phyloP scores from a whole-genome alignment of 2,113 vertebrate species.

The Ivindomyrus marchei region DNA sequence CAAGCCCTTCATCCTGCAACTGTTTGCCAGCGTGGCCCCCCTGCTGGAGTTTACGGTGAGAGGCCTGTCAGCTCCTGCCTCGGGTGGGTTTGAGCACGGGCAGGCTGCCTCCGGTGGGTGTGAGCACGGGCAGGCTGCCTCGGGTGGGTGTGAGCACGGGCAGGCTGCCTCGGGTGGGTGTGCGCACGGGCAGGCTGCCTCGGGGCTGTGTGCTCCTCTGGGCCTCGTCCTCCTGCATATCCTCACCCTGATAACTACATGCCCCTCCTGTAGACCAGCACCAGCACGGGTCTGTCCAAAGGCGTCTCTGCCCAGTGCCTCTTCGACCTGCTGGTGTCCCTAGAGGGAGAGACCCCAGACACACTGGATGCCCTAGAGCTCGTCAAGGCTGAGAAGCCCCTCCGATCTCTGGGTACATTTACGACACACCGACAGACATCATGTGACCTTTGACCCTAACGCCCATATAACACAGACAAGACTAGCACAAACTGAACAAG shows the following conservation, averaged over 20 bases:
- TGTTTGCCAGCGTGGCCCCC: constrained; percentile 94
- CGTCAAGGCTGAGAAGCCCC: constrained; percentile 93
- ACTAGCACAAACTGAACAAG: neutral
- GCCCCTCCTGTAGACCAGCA: constrained; percentile 49
- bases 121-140: too few relatives aligned
- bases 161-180: too few relatives aligned
- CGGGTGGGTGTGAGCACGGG: too few relatives aligned
- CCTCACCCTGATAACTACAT: neutral
- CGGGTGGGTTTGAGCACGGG: neutral
- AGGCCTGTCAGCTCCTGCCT: neutral
- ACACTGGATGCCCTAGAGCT: constrained; percentile 86
- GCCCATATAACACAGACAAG: neutral
- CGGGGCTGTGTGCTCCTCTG: neutral
- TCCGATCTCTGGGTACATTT: constrained; percentile 84
- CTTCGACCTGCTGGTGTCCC: constrained; percentile 88
- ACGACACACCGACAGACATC: neutral
- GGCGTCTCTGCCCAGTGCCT: constrained; percentile 94
- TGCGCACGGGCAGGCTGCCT: too few relatives aligned
- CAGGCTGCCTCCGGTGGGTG: too few relatives aligned
- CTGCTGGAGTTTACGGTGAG: constrained; percentile 92
- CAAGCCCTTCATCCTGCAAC: constrained; percentile 91
- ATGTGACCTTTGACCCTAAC: neutral
- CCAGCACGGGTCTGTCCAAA: constrained; percentile 74
- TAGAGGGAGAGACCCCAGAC: constrained; percentile 87
- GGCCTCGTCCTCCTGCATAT: neutral